Base-by-base conservation (phyloP, 1,140 invertebrate genomes). In the Drosophila watanabei region DNA sequence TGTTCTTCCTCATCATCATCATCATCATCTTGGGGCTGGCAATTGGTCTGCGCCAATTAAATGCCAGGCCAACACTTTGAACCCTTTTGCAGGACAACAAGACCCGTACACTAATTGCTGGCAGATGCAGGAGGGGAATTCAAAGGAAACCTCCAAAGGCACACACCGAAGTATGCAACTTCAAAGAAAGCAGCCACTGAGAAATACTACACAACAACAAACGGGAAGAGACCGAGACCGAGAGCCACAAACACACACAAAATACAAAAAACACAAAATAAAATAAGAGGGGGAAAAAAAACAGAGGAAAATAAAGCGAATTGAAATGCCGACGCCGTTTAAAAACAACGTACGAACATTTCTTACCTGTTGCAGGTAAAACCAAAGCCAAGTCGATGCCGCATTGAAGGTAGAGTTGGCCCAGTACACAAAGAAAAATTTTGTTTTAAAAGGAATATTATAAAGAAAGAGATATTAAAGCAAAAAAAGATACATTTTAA, bases 341-440 rank as follows among this genome's bases (percentile, higher is more conserved):
- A 68, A 78, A 78, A 77, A 75, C 66, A 76, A 77, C 86, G 75
- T 79, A 80, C 82, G 87, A 90, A 90, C 83, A 82, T 87, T 82
- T 90, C 82, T 90, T 90, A 90, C 86, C 86, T 90, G 86, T 90
- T 90, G 86, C 86, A 90, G 86, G 86, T 82, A 89, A 79, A 88
- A 66, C 37, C 37, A 60, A 45, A 62, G 62, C 49, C 52, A 68
- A 57, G 68, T 71, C 64, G 68, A 69, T 71, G 68, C 64, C 49
- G 62, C 68, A 28, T 69, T 39, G 68, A 66, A 71, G 68, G 68
- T 71, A 64, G 63, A 71, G 68, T 71, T 71, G 28, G 48, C 28
- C 45, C 48, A 68, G 28, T 71, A 35, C 63, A 71, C 68, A 4
- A 14, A n/a, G 64, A 39, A 5, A 54, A 46, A 68, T 54, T 54